A percentile compares a stretch with the other conserved stretches of the same genome.
Evolutionary conservation across 2,888 invertebrate species (phyloP).

Genomic region (Dascillus cervinus): DNA sequence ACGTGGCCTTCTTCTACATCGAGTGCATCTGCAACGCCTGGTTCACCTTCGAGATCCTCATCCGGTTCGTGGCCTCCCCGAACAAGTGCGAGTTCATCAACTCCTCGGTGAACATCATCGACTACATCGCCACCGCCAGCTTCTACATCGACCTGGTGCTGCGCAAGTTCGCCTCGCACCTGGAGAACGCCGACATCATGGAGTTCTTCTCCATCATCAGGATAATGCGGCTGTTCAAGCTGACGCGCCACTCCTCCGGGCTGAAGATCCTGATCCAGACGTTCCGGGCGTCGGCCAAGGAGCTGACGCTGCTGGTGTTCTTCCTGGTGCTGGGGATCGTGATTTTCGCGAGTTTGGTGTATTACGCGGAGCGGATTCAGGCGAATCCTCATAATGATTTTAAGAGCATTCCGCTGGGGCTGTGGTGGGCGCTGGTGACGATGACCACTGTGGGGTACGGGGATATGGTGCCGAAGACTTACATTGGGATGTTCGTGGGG

Average conservation of each 20-base stretch:
- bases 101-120: slow-evolving; percentile 94
- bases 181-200: slow-evolving; percentile 91
- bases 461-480: slow-evolving; percentile 97
- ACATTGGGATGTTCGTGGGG: slow-evolving; percentile 97
- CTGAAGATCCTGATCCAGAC: slow-evolving; percentile 97
- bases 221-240: slow-evolving; percentile 94
- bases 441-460: slow-evolving; percentile 99
- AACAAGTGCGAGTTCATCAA: slow-evolving; percentile 92
- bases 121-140: slow-evolving; percentile 96
- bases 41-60: slow-evolving; percentile 95
- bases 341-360: slow-evolving; percentile 96
- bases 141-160: slow-evolving; percentile 93
- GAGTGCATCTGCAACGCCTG: slow-evolving; percentile 98
- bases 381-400: slow-evolving; percentile 95
- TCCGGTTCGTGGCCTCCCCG: slow-evolving; percentile 79
- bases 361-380: slow-evolving; percentile 90
- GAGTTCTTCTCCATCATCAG: slow-evolving; percentile 97
- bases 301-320: slow-evolving; percentile 91
- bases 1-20: slow-evolving; percentile 96
- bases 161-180: slow-evolving; percentile 81
- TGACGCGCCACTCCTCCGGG: slow-evolving; percentile 95
- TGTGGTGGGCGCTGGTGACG: slow-evolving; percentile 99
- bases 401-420: slow-evolving; percentile 93
- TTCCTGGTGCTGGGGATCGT: slow-evolving; percentile 97
- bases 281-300: slow-evolving; percentile 94